Conservation (phyloP, 2,888 invertebrate species). For the Andricus quercusramuli region DNA sequence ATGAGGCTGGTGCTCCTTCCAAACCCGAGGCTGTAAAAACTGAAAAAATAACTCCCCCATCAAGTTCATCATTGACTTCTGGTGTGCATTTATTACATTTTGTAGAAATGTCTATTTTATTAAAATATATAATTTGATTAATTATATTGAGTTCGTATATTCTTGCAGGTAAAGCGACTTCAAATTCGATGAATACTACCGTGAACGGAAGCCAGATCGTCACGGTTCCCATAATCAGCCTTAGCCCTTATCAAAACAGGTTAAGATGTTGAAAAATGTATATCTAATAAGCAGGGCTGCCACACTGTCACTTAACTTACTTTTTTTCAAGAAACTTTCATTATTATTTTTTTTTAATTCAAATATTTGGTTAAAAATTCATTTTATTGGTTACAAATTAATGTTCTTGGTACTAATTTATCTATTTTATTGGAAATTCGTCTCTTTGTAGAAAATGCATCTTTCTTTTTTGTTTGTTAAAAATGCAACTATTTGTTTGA, state of each 20-base stretch:
- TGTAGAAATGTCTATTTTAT: background rate
- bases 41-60: background rate
- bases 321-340: too few relatives aligned
- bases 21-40: background rate
- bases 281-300: too few relatives aligned
- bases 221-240: slow-evolving; percentile 86
- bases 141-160: background rate
- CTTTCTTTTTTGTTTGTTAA: too few relatives aligned
- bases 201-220: slow-evolving; percentile 52
- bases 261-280: slow-evolving; percentile 68
- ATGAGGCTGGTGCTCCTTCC: slow-evolving; percentile 59
- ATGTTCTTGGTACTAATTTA: too few relatives aligned
- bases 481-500: too few relatives aligned
- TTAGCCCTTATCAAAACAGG: slow-evolving; percentile 97
- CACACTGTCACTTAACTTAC: too few relatives aligned
- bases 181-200: slow-evolving; percentile 26
- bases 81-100: background rate
- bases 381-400: too few relatives aligned
- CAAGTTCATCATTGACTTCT: background rate
- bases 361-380: too few relatives aligned
- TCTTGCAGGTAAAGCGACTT: background rate
- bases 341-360: too few relatives aligned
- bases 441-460: too few relatives aligned
- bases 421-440: too few relatives aligned
- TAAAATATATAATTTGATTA: background rate